phyloP scores from a whole-genome alignment of 2,797 vertebrate species.

The Rhodeus uyekii region DNA sequence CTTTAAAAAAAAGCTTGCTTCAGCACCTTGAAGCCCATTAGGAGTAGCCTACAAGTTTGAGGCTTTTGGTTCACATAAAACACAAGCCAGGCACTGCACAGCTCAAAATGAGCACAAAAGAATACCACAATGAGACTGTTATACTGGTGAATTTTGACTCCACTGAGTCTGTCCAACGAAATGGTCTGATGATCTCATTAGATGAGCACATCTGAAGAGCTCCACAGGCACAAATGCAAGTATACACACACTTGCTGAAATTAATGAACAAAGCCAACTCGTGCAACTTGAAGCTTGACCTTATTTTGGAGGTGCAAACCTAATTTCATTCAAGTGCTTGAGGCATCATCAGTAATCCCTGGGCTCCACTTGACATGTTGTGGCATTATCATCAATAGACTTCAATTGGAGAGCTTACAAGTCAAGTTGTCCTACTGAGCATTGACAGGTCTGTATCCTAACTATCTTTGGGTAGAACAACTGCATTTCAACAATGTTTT shows the following conservation, averaged over 20 bases:
- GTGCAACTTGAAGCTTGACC: conserved; percentile 25
- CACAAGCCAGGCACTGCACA: not conserved
- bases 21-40: not conserved
- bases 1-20: not conserved
- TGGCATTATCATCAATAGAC: conserved; percentile 39
- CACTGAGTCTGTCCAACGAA: conserved; percentile 43
- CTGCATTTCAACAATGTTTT: too few relatives aligned
- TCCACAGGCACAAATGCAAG: conserved; percentile 28
- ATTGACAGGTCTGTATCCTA: not conserved
- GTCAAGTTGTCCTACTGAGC: conserved; percentile 5
- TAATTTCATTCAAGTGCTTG: conserved; percentile 47
- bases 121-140: not conserved
- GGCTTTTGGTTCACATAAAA: conserved; percentile 26
- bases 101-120: conserved; percentile 30
- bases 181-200: conserved; percentile 58
- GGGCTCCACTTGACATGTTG: not conserved
- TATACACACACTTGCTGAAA: conserved; percentile 21
- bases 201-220: conserved; percentile 41
- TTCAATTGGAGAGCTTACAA: conserved; percentile 17
- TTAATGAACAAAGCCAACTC: conserved; percentile 32
- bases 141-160: conserved; percentile 41
- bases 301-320: conserved; percentile 23
- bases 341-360: conserved; percentile 37
- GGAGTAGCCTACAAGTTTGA: not conserved
- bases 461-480: not conserved